Conservation (phyloP, 1,140 invertebrate genomes). For the Mamestra configurata region DNA sequence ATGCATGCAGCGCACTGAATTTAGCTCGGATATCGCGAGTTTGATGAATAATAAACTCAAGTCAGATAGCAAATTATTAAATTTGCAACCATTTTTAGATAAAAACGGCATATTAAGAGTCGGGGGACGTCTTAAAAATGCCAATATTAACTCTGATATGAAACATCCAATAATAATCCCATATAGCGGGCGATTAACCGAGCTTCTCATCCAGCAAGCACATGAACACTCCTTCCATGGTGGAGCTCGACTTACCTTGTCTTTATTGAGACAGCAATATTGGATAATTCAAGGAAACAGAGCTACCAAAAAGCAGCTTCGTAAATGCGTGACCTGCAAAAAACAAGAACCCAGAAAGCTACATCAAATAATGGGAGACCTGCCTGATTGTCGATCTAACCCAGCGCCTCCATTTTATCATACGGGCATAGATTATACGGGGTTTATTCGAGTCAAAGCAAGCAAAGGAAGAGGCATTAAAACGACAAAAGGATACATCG, state of each 20-base stretch:
- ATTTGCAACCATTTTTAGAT: conserved; percentile 77
- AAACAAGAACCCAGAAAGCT: conserved; percentile 42
- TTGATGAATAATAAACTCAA: conserved; percentile 48
- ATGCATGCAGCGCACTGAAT: too few species aligned
- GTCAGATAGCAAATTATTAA: conserved; percentile 54
- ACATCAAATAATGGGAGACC: conserved; percentile 70
- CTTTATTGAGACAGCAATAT: conserved; percentile 62
- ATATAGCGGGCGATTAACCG: conserved; percentile 59
- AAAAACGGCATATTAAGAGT: conserved; percentile 74
- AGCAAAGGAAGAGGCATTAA: conserved; percentile 47
- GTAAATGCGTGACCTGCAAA: conserved; percentile 57
- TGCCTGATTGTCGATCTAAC: conserved; percentile 66
- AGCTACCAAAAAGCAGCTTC: conserved; percentile 52
- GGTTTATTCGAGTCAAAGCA: conserved; percentile 71
- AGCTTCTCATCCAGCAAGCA: conserved; percentile 67
- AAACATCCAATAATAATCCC: conserved; percentile 83
- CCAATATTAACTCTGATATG: conserved; percentile 62
- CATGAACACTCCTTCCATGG: conserved; percentile 58
- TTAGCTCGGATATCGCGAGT: neutral
- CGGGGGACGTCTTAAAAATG: conserved; percentile 75
- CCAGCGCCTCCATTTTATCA: conserved; percentile 69
- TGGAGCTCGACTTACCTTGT: conserved; percentile 50
- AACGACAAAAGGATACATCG: conserved; percentile 74
- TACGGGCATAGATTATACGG: conserved; percentile 78
- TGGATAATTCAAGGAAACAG: conserved; percentile 64